phyloP scores from a whole-genome alignment of 2,113 vertebrate genomes.

The Athene noctua region DNA sequence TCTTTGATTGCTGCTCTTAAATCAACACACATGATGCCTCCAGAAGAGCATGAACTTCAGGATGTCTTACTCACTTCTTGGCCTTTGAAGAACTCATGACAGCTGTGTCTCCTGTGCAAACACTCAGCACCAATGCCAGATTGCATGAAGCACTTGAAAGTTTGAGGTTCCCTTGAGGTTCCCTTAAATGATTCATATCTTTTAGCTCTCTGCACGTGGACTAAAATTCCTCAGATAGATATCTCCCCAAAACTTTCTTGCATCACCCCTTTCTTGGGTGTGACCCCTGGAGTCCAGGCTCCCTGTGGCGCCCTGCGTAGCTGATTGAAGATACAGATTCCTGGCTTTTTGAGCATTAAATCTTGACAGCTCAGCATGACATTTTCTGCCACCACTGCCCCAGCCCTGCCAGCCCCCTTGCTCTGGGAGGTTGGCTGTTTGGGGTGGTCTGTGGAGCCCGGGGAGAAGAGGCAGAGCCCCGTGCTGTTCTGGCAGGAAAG shows the following conservation, averaged over 20 bases:
- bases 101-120: background rate
- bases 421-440: background rate
- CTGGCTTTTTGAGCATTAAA: accelerated
- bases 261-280: background rate
- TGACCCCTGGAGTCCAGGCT: background rate
- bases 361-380: background rate
- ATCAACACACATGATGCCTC: background rate
- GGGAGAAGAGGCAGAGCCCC: background rate
- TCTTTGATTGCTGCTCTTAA: background rate
- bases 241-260: background rate
- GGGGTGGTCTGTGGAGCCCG: background rate
- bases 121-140: background rate
- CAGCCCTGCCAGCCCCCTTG: background rate
- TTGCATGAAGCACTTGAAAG: background rate
- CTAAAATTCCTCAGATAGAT: background rate
- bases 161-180: background rate
- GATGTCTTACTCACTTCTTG: background rate
- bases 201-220: background rate
- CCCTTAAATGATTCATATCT: background rate
- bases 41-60: background rate
- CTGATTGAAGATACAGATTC: background rate
- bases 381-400: background rate
- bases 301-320: accelerated
- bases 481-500: background rate
- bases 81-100: background rate